Percentiles rank a stretch among this genome's conserved stretches.
Evolutionary conservation across 2,797 vertebrate species (phyloP).

Genomic region (Chiroxiphia lanceolata): DNA sequence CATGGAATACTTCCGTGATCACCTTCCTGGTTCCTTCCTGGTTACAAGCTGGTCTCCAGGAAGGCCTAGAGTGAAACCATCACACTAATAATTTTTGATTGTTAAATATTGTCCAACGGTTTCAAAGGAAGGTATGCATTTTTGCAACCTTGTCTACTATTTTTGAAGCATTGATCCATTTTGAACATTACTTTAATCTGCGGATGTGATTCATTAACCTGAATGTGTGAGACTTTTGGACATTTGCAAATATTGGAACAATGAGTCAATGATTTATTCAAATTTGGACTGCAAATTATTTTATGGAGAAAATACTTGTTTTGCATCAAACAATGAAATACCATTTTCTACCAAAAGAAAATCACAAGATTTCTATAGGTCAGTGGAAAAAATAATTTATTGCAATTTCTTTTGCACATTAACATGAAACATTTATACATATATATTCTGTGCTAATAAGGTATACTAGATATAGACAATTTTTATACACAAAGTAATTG

Average conservation of each 20-base stretch:
- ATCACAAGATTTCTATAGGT: slow-evolving; percentile 3
- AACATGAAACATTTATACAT: slow-evolving; percentile 75
- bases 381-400: slow-evolving; percentile 84
- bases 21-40: too few relatives aligned
- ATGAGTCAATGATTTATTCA: neutral
- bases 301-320: neutral
- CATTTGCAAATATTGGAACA: neutral
- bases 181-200: neutral
- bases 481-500: slow-evolving; percentile 71
- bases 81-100: neutral
- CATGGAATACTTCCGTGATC: too few relatives aligned
- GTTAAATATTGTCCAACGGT: neutral
- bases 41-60: too few relatives aligned
- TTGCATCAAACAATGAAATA: neutral
- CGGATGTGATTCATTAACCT: neutral
- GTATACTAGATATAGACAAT: slow-evolving; percentile 64
- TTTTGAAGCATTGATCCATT: neutral
- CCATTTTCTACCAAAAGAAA: slow-evolving; percentile 36
- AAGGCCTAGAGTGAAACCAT: too few relatives aligned
- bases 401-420: slow-evolving; percentile 71
- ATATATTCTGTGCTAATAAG: slow-evolving; percentile 64
- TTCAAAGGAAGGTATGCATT: neutral
- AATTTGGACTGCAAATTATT: neutral
- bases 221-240: neutral
- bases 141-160: neutral